Percentiles rank a stretch among this genome's conserved stretches.
These are phyloP conservation scores for Hyperoplus lanceolatus DNA, from an alignment of 2,797 vertebrate genomes.

Conservation along the genomic window DNA sequence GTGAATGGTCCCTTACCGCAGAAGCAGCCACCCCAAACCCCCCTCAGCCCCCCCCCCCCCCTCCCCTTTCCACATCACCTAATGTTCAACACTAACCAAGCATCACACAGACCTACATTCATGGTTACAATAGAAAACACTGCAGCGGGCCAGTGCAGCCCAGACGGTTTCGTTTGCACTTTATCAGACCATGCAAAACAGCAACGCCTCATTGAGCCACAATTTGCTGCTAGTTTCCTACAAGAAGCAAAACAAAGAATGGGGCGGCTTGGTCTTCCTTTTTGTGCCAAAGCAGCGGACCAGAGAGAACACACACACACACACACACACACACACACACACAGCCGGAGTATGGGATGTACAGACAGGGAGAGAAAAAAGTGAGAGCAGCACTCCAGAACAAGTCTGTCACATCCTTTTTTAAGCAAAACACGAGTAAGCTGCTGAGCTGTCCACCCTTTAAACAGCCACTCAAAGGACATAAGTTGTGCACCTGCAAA, in stretches of 20 bases:
- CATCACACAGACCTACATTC: conserved; percentile 80
- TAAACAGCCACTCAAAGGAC: conserved; percentile 25
- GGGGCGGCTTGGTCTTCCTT: conserved; percentile 74
- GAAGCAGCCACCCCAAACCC: conserved; percentile 65
- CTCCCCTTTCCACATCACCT: conserved; percentile 43
- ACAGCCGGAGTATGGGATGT: conserved; percentile 40
- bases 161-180: conserved; percentile 80
- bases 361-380: conserved; percentile 50
- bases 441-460: conserved; percentile 21
- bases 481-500: neutral
- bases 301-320: conserved; percentile 66
- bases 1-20: conserved; percentile 63
- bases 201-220: conserved; percentile 82
- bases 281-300: conserved; percentile 82
- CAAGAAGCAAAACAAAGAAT: conserved; percentile 82
- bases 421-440: conserved; percentile 40
- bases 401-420: conserved; percentile 62
- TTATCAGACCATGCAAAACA: conserved; percentile 80
- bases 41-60: conserved; percentile 7
- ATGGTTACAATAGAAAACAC: conserved; percentile 70
- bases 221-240: conserved; percentile 83
- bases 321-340: conserved; percentile 36
- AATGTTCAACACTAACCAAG: conserved; percentile 82
- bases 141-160: conserved; percentile 65
- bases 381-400: conserved; percentile 51